Evolutionary conservation across 2,888 invertebrate species (phyloP), one percentile per base, ranked within the genome.

Genomic region (Drosophila multiciliata): DNA sequence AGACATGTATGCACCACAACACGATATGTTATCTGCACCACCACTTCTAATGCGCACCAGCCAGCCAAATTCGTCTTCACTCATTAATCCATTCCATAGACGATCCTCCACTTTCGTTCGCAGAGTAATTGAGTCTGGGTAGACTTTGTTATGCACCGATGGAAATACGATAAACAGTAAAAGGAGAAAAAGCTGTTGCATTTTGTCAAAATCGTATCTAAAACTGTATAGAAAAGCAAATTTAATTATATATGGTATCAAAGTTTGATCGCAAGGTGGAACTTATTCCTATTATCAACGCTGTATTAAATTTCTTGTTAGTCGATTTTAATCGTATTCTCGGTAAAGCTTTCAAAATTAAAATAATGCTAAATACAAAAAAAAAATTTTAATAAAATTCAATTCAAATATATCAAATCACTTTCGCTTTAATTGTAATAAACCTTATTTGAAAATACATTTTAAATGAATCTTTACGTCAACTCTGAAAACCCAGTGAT

Each of bases 1-100:
- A 0, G 67, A 6, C 26, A 62, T 68, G 57, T 82, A 83, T 7
- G 83, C 26, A 3, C 66, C 83, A 5, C 69, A 58, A 36, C 83
- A 82, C 1, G 58, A 68, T 52, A 12, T 8, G 17, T 2, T 66
- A 20, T 66, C 12, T 1, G 26, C 7, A 1, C 61, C 66, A 33
- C 65, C 67, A 12, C 26, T 53, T 5, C 49, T 23, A 8, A 82
- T 68, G 12, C 55, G 53, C 2, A 82, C 36, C 6, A 81, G 54
- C 81, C 83, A 81, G 5, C 81, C 77, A 9, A 48, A 64, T 1
- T 77, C 53, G 0, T 23, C 1, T 0, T 62, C 65, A 20, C 71
- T 73, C 50, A 67, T 35, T 4, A 15, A 15, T 1, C 81, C 81
- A 2, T 29, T 17, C 81, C 81, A 81, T 1, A 29, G 20, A 0